These are phyloP conservation scores for Erebia aethiops DNA, from an alignment of 2,888 invertebrate species.

Conservation along the genomic window DNA sequence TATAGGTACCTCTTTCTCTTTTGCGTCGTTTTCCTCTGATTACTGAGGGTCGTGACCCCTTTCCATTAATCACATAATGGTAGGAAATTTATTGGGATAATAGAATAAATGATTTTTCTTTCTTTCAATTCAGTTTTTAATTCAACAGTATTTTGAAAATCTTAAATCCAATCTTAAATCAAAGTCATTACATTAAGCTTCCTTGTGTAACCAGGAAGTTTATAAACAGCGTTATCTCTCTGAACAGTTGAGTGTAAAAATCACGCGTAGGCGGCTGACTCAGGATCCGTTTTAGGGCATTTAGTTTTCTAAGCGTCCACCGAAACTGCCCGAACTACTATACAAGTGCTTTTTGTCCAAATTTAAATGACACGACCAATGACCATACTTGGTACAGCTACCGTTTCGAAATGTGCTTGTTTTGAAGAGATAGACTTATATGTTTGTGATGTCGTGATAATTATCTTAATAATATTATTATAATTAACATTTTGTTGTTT, in stretches of 20 bases:
- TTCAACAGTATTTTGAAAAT: too few relatives aligned
- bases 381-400: constrained; percentile 53
- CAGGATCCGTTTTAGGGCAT: constrained; percentile 48
- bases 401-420: constrained; percentile 53
- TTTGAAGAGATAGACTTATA: constrained; percentile 38
- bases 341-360: constrained; percentile 56
- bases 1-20: too few relatives aligned
- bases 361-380: constrained; percentile 56
- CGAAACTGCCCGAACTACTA: constrained; percentile 47
- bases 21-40: too few relatives aligned
- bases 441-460: constrained; percentile 17
- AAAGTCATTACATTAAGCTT: background rate
- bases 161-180: too few relatives aligned
- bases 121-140: too few relatives aligned
- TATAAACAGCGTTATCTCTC: background rate
- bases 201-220: background rate
- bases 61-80: too few relatives aligned
- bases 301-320: constrained; percentile 45
- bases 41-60: too few relatives aligned
- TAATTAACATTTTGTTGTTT: background rate
- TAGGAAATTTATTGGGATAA: too few relatives aligned
- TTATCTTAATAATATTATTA: constrained; percentile 6
- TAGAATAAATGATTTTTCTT: too few relatives aligned
- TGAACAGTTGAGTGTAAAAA: constrained; percentile 40
- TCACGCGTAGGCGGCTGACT: constrained; percentile 52